Base-by-base conservation (phyloP, 2,113 vertebrate species). In the Neofelis nebulosa region DNA sequence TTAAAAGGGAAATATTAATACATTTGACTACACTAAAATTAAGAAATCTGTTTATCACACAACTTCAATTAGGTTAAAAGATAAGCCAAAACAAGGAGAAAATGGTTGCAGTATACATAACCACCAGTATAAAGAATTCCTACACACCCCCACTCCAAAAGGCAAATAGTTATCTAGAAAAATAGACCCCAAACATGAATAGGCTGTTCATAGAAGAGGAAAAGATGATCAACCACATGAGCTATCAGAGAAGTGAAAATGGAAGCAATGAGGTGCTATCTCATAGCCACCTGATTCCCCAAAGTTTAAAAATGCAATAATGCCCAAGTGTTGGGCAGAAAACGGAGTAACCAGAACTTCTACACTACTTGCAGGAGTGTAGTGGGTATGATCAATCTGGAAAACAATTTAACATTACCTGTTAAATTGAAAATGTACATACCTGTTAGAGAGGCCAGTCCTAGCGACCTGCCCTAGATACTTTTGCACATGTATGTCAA, bases 11-110 rank as follows among this genome's bases (percentile, higher is more conserved):
- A 91, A 89, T 57, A 63, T 5, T 63, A 6, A 57, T 48, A 29
- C 3, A 65, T 33, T 85, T 94, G 41, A 80, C 29, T 57, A 66
- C 2, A 36, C 85, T 96, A 94, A 81, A 91, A 88, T 71, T 12
- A 93, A 76, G 25, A 85, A 82, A 41, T 74, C 29, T 13, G 0
- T 48, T 79, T 61, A 31, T 80, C 13, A 41, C 36, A 79, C 50
- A 50, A 82, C 7, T 57, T 18, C 11, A 69, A 90, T 41, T 71
- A 94, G 87, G 38, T 74, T n/a, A 73, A 76, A 48, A 18, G 4
- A 71, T 63, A 52, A 38, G 3, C 50, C 65, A 29, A 66, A 87
- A 74, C 45, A 73, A 57, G 13, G 23, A 66, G 69, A 79, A 74
- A 16, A 38, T 11, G 78, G 15, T 25, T 83, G 5, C 5, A 33